Conservation (phyloP, 2,888 invertebrate genomes). For the Dryobota labecula region DNA sequence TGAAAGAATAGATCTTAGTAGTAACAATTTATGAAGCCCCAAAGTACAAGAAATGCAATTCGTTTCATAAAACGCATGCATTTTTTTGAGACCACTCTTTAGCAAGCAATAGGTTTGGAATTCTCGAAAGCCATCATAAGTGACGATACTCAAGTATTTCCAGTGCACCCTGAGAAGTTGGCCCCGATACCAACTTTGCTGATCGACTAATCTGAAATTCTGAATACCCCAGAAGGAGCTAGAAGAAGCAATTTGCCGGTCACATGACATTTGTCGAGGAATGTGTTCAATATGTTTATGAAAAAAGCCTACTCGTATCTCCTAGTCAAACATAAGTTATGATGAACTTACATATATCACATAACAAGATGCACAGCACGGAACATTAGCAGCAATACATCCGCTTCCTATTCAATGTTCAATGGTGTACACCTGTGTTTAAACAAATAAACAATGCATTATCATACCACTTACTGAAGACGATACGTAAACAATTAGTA, state of each 20-base stretch:
- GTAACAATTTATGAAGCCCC: no score
- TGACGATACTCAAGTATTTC: background rate
- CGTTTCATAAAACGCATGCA: no score
- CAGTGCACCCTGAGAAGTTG: background rate
- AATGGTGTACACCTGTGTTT: slow-evolving; percentile 55
- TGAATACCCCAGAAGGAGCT: background rate
- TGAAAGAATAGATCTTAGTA: no score
- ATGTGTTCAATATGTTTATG: background rate
- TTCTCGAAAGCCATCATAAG: no score
- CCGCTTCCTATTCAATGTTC: slow-evolving; percentile 25
- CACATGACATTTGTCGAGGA: background rate
- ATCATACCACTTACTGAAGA: slow-evolving; percentile 68
- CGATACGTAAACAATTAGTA: slow-evolving; percentile 53
- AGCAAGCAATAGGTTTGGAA: no score
- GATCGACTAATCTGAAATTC: background rate
- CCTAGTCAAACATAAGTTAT: background rate
- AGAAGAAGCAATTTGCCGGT: no score
- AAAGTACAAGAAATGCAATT: no score
- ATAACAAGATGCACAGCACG: background rate
- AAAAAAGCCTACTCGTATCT: no score
- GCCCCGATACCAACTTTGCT: background rate
- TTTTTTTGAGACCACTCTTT: no score
- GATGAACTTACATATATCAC: slow-evolving; percentile 1
- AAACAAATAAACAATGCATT: slow-evolving; percentile 68
- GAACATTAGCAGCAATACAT: slow-evolving; percentile 8